Evolutionary conservation across 2,888 invertebrate species (phyloP), one percentile per base, ranked within the genome.

Genomic region (Muscina levida): DNA sequence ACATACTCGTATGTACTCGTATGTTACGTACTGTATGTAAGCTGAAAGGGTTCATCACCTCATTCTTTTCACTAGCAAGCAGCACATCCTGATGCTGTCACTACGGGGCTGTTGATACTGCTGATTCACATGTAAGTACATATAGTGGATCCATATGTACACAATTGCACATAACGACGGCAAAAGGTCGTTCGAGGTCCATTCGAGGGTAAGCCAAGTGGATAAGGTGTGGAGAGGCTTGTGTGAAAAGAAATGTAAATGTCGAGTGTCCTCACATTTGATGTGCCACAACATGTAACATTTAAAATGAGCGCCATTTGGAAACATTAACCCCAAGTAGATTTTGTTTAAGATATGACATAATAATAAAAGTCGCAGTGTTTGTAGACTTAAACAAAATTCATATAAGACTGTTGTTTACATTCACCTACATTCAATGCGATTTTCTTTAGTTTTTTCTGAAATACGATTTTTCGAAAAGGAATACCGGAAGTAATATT

Each of bases 11-110:
- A n/a, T n/a, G n/a, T n/a, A n/a, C n/a, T n/a, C n/a, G n/a, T n/a
- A n/a, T n/a, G n/a, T n/a, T n/a, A n/a, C n/a, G n/a, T n/a, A n/a
- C n/a, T n/a, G n/a, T n/a, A n/a, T n/a, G n/a, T n/a, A n/a, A n/a
- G n/a, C n/a, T n/a, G n/a, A n/a, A n/a, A n/a, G n/a, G n/a, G n/a
- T n/a, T 72, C 83, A 81, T 67, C 79, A 79, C 74, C 79, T 82
- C 74, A 74, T 75, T 81, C 24, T 73, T 65, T 57, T 22, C 24
- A 53, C 53, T 46, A 65, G 67, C 66, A 66, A 65, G 42, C 53
- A 56, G n/a, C 46, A 15, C n/a, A 46, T 46, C n/a, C 46, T 2
- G 17, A 53, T 53, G 53, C 1, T 10, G 48, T 19, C 3, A 53
- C 53, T 53, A 22, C 31, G 31, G 31, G 31, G 3, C 3, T 31